Conservation (phyloP, 2,888 invertebrate genomes). For the Acrobasis repandana region DNA sequence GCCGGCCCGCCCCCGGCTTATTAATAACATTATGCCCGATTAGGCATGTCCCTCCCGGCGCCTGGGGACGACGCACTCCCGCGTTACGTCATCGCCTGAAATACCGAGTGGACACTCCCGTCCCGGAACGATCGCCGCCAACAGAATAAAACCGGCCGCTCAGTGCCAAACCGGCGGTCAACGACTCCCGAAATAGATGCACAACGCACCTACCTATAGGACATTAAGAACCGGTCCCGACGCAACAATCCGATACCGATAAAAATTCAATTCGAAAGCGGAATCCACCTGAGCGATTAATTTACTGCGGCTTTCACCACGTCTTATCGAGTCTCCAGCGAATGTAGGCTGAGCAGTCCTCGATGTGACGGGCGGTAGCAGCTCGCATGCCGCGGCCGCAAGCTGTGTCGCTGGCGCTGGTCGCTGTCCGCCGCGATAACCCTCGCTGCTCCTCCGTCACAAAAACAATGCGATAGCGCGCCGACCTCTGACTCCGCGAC, state of each 20-base stretch:
- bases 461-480: conserved; percentile 38
- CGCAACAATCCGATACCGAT: conserved; percentile 60
- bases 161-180: conserved; percentile 75
- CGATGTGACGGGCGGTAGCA: conserved; percentile 13
- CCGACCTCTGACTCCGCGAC: conserved; percentile 39
- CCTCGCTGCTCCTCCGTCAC: conserved; percentile 30
- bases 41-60: conserved; percentile 54
- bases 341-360: conserved; percentile 33
- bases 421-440: conserved; percentile 34
- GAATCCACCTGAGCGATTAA: conserved; percentile 73
- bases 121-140: conserved; percentile 51
- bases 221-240: conserved; percentile 74
- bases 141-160: conserved; percentile 57
- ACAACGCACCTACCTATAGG: conserved; percentile 71
- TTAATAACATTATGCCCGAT: conserved; percentile 63
- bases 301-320: conserved; percentile 70
- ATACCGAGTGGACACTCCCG: conserved; percentile 45
- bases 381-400: conserved; percentile 28
- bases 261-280: conserved; percentile 78
- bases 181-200: conserved; percentile 82
- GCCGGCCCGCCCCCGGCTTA: conserved; percentile 58
- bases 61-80: conserved; percentile 52
- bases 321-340: conserved; percentile 41
- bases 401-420: conserved; percentile 28
- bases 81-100: conserved; percentile 64